phyloP scores from a whole-genome alignment of 2,888 invertebrate genomes.

The Agriopis marginaria region DNA sequence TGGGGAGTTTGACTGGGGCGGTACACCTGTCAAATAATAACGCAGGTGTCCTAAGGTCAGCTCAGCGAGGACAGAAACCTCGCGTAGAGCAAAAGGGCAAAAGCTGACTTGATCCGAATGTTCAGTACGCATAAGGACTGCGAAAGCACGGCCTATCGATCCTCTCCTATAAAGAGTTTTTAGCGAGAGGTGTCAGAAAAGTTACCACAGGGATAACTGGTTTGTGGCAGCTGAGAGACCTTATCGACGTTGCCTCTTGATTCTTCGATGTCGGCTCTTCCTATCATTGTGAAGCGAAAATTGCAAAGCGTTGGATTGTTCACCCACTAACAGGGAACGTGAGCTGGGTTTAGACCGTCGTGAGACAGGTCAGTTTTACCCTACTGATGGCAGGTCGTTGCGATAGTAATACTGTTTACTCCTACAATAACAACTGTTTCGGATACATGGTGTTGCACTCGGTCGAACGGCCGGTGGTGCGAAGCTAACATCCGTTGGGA shows the following conservation, averaged over 20 bases:
- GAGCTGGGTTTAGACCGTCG: slow-evolving; percentile 89
- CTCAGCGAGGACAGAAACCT: slow-evolving; percentile 90
- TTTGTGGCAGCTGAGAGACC: slow-evolving; percentile 88
- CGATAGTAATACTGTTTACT: slow-evolving; percentile 85
- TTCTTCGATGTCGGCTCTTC: too few species aligned
- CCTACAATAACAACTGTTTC: slow-evolving; percentile 44
- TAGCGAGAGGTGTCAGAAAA: slow-evolving; percentile 90
- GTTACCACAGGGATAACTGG: slow-evolving; percentile 91
- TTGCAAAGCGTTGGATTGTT: slow-evolving; percentile 91
- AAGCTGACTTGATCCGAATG: slow-evolving; percentile 89
- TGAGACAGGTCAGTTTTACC: slow-evolving; percentile 88
- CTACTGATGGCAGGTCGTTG: slow-evolving; percentile 84
- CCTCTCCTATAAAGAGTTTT: slow-evolving; percentile 86
- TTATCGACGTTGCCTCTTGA: slow-evolving; percentile 86
- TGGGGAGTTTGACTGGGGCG: slow-evolving; percentile 89
- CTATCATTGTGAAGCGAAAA: slow-evolving; percentile 73
- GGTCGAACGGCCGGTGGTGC: slow-evolving; percentile 72
- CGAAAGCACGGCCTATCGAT: slow-evolving; percentile 90
- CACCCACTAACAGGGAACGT: slow-evolving; percentile 89
- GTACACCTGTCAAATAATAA: slow-evolving; percentile 89
- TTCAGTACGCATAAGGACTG: slow-evolving; percentile 88
- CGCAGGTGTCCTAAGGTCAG: slow-evolving; percentile 88
- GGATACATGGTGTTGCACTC: slow-evolving; percentile 85
- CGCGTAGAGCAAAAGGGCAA: slow-evolving; percentile 90
- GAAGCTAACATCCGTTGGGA: slow-evolving; percentile 80